Percentiles rank a stretch among this genome's conserved stretches.
Evolutionary conservation across 2,113 vertebrate species (phyloP).

Genomic region (Rhea americana): DNA sequence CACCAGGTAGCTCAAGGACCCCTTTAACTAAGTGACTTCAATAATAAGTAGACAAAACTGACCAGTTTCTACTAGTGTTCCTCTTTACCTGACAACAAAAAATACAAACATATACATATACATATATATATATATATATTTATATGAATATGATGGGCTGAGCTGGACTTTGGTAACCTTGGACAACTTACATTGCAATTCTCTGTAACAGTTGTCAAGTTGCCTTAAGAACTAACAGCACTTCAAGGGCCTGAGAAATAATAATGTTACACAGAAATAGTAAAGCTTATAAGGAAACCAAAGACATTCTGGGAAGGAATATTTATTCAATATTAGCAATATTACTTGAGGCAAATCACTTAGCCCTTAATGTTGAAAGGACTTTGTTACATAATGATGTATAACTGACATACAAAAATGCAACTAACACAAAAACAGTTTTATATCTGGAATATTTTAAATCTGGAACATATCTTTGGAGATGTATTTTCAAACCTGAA

Average conservation of each 20-base stretch:
- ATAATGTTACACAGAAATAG: neutral
- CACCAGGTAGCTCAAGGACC: slow-evolving; percentile 52
- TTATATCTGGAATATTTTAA: neutral
- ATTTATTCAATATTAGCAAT: slow-evolving; percentile 16
- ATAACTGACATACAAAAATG: neutral
- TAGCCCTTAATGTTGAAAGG: neutral
- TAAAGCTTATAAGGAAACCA: slow-evolving; percentile 4
- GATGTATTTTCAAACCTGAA: neutral
- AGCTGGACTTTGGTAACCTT: slow-evolving; percentile 48
- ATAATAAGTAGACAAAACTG: slow-evolving; percentile 54
- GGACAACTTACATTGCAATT: slow-evolving; percentile 16
- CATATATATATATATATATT: too few relatives aligned
- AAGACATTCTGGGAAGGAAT: neutral
- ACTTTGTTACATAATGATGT: neutral
- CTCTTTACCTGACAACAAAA: neutral
- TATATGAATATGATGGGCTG: neutral
- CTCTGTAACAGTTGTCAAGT: slow-evolving; percentile 21
- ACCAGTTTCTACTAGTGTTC: slow-evolving; percentile 25
- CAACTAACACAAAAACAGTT: neutral
- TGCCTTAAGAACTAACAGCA: slow-evolving; percentile 30
- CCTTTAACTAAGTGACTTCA: slow-evolving; percentile 49
- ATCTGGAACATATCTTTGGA: neutral
- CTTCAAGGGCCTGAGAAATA: slow-evolving; percentile 34
- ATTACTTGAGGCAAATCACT: slow-evolving; percentile 25
- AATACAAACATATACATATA: neutral